Conservation (phyloP, 2,888 invertebrate species). For the Plagiodera versicolora region DNA sequence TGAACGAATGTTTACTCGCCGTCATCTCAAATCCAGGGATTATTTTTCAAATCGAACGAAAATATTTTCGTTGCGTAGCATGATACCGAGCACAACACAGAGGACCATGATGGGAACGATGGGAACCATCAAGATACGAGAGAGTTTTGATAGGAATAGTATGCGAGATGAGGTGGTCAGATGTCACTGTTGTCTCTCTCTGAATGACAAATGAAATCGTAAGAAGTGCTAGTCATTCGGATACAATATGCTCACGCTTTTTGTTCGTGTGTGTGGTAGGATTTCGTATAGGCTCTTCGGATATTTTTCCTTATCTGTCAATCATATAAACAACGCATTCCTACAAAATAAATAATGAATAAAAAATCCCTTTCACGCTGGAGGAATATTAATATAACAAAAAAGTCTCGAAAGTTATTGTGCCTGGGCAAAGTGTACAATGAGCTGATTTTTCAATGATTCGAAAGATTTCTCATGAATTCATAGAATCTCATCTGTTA, state of each 20-base stretch:
- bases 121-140: constrained; percentile 31
- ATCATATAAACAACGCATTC: constrained; percentile 35
- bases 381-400: constrained; percentile 23
- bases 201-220: constrained; percentile 54
- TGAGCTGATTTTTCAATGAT: background rate
- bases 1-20: constrained; percentile 11
- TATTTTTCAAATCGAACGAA: constrained; percentile 20
- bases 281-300: constrained; percentile 24
- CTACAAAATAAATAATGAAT: constrained; percentile 31
- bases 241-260: constrained; percentile 39
- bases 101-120: constrained; percentile 45
- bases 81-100: constrained; percentile 27
- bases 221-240: constrained; percentile 51
- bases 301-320: constrained; percentile 38
- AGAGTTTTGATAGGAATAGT: constrained; percentile 39
- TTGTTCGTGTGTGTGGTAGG: constrained; percentile 33
- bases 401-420: constrained; percentile 9
- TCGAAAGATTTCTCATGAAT: background rate
- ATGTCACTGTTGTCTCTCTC: constrained; percentile 52
- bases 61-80: constrained; percentile 20
- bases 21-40: constrained; percentile 9
- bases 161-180: constrained; percentile 51
- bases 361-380: constrained; percentile 24
- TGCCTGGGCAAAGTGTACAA: background rate
- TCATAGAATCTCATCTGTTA: background rate